Conservation (phyloP, 2,888 invertebrate genomes). For the Ochropleura leucogaster region DNA sequence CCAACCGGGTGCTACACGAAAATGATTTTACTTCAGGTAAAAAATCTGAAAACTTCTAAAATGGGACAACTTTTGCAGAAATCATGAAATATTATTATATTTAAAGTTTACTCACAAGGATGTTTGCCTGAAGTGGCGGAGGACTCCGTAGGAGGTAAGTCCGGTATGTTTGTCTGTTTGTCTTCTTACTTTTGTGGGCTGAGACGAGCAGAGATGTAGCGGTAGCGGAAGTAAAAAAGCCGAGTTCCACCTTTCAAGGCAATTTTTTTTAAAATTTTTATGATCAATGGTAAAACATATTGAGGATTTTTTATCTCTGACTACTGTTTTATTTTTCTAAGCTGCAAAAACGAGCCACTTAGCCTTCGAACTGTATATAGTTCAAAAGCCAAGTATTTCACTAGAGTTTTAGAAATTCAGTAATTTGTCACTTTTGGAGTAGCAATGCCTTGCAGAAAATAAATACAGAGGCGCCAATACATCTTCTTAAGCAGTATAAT, state of each 20-base stretch:
- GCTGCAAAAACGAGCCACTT: too few relatives aligned
- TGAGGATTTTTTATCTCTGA: background rate
- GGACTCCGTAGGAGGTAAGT: constrained; percentile 64
- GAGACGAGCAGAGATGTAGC: constrained; percentile 30
- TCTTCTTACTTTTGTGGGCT: constrained; percentile 49
- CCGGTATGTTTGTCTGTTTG: constrained; percentile 70
- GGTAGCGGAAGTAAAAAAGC: constrained; percentile 12
- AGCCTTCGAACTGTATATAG: background rate
- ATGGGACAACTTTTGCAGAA: constrained; percentile 54
- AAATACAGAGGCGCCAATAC: background rate
- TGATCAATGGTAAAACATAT: too few relatives aligned
- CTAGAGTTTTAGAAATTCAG: background rate
- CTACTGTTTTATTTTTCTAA: background rate
- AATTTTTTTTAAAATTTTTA: too few relatives aligned
- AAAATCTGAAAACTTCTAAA: constrained; percentile 51
- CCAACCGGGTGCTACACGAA: constrained; percentile 29
- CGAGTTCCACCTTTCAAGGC: background rate
- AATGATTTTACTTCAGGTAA: constrained; percentile 49
- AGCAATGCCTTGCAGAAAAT: background rate
- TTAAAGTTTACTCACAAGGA: constrained; percentile 63
- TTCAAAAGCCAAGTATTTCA: background rate
- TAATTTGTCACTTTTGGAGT: background rate
- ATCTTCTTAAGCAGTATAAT: background rate
- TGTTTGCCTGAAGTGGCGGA: constrained; percentile 61
- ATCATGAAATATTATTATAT: constrained; percentile 66